Conservation (phyloP, 2,797 vertebrate species). For the Cercopithecus mitis region DNA sequence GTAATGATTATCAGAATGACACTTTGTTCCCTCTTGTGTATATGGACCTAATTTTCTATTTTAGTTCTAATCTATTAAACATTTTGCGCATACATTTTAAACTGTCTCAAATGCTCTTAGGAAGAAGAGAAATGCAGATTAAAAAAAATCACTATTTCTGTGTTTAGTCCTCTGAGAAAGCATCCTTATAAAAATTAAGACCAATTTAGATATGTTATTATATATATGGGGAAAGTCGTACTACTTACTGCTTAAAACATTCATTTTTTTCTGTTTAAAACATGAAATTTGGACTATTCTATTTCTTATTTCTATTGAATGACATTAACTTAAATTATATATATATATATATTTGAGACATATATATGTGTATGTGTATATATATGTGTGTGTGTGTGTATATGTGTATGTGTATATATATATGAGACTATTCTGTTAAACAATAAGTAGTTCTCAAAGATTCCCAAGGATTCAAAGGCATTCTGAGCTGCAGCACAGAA, state of each 20-base stretch:
- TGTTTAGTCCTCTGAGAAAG: neutral
- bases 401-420: neutral
- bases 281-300: neutral
- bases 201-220: neutral
- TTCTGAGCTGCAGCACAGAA: conserved; percentile 12
- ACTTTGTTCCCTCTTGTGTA: neutral
- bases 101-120: neutral
- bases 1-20: neutral
- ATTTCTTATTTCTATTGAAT: neutral
- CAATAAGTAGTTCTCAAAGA: conserved; percentile 61
- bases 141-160: conserved; percentile 7
- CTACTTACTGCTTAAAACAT: neutral
- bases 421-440: conserved; percentile 13
- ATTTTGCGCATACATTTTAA: neutral
- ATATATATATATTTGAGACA: neutral
- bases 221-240: neutral
- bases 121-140: neutral
- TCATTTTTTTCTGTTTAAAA: neutral
- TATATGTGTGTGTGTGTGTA: accelerated
- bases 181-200: neutral
- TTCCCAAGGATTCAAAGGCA: conserved; percentile 54
- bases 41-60: neutral
- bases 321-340: neutral
- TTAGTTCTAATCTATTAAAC: neutral
- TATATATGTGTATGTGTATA: accelerated